phyloP scores from a whole-genome alignment of 2,888 invertebrate genomes.

The Archips xylosteana region DNA sequence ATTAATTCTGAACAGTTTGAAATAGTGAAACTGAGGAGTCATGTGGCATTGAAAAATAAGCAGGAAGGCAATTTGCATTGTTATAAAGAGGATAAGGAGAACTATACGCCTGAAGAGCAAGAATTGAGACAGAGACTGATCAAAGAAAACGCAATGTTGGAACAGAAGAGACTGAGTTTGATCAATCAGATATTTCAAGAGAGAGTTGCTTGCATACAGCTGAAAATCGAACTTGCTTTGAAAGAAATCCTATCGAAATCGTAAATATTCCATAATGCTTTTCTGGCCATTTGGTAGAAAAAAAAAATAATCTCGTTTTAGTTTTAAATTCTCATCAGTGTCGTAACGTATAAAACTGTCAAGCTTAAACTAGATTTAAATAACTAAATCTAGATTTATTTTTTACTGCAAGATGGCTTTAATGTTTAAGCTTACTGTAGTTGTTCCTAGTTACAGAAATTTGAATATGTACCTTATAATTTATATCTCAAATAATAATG shows the following conservation, averaged over 20 bases:
- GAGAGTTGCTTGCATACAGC: conserved; percentile 88
- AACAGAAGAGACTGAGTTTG: conserved; percentile 88
- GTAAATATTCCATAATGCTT: conserved; percentile 48
- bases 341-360: too few species aligned
- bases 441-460: conserved; percentile 34
- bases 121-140: conserved; percentile 75
- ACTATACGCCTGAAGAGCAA: conserved; percentile 69
- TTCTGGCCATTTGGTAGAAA: background rate
- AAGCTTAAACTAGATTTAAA: too few species aligned
- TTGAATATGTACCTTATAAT: conserved; percentile 33
- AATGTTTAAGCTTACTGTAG: conserved; percentile 31
- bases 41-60: conserved; percentile 80
- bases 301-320: too few species aligned
- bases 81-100: conserved; percentile 71
- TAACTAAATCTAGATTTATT: too few species aligned
- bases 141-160: conserved; percentile 88
- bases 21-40: conserved; percentile 87
- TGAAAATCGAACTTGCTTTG: conserved; percentile 89
- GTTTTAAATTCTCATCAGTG: too few species aligned
- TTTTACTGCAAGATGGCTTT: background rate
- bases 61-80: conserved; percentile 65
- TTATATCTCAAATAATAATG: conserved; percentile 39
- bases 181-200: conserved; percentile 90
- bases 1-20: conserved; percentile 91
- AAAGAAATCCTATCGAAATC: conserved; percentile 83